These are phyloP conservation scores for Polypterus bichir DNA, from an alignment of 2,113 vertebrate species.

Conservation along the genomic window DNA sequence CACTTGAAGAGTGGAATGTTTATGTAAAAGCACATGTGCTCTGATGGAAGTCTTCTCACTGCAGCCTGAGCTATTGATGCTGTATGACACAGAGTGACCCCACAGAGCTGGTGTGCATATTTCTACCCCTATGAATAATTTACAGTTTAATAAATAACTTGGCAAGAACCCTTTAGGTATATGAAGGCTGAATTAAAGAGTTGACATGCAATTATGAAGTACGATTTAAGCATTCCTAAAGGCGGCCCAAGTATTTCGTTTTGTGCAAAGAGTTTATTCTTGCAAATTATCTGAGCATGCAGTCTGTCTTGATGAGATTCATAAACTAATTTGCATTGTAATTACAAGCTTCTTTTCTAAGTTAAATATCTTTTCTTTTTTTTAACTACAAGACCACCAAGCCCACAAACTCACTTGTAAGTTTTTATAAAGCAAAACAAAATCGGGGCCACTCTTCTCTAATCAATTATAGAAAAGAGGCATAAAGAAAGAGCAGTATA, in stretches of 20 bases:
- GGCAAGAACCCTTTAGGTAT: slow-evolving; percentile 38
- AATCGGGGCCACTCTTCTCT: neutral
- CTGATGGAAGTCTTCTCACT: slow-evolving; percentile 9
- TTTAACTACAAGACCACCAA: neutral
- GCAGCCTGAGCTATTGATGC: slow-evolving; percentile 8
- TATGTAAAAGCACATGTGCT: slow-evolving; percentile 15
- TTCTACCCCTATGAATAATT: slow-evolving; percentile 51
- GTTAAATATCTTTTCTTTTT: neutral
- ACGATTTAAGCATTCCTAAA: slow-evolving; percentile 22
- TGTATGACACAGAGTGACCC: slow-evolving; percentile 5
- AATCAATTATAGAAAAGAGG: neutral
- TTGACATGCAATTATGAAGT: slow-evolving; percentile 51
- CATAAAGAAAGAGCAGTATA: neutral
- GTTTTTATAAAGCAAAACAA: neutral
- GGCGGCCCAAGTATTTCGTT: slow-evolving; percentile 29
- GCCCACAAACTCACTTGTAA: neutral
- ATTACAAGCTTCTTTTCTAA: slow-evolving; percentile 13
- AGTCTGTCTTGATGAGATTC: slow-evolving; percentile 17
- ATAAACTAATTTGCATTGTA: slow-evolving; percentile 9
- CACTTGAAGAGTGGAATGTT: slow-evolving; percentile 10
- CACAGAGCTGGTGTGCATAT: slow-evolving; percentile 15
- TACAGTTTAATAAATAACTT: slow-evolving; percentile 37
- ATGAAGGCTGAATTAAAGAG: slow-evolving; percentile 48
- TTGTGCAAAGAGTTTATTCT: slow-evolving; percentile 22
- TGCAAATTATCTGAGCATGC: slow-evolving; percentile 11